Base-by-base conservation (phyloP, 2,888 invertebrate species). In the Troides oblongomaculatus region DNA sequence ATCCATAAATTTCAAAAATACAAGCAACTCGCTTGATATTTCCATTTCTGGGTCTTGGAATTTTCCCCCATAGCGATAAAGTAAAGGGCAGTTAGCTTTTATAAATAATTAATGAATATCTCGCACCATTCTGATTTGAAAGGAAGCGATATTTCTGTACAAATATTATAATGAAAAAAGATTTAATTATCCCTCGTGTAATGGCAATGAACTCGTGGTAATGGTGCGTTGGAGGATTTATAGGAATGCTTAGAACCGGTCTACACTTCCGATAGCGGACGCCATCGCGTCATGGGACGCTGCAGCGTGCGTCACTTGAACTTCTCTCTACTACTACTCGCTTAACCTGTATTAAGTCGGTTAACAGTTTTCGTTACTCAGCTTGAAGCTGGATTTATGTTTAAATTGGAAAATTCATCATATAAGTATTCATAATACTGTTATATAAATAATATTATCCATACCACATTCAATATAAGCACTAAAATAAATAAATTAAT, bases 231-330 rank as follows among this genome's bases (percentile, higher is more conserved):
- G 72, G 73, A 80, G 80, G 83, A 83, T 83, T 85, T 83, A 85
- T 81, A 87, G 85, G 87, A 89, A 90, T 89, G 87, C 78, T 79
- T 73, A 75, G 78, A 86, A 86, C 87, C 88, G 85, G 84, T 85
- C 81, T 75, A 72, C 74, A 83, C 84, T 88, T 90, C 90, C 89
- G 89, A 84, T 78, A 77, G 76, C 71, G 74, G 70, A 68, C 72
- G 72, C 69, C 71, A 72, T 64, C 72, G 69, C 71, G 64, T 74
- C 69, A 66, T 70, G 65, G 71, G 70, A 71, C 66, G 72, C 75
- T 73, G 72, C 71, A 77, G 72, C 69, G 66, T 73, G 78, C 76
- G 78, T 79, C 76, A 77, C 76, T 76, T 60, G 53, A 53, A 53
- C 53, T 53, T n/a, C 53, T n/a, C 46, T 46, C 1, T 46, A n/a